Conservation (phyloP, 1,140 invertebrate genomes). For the Pararge aegeria region DNA sequence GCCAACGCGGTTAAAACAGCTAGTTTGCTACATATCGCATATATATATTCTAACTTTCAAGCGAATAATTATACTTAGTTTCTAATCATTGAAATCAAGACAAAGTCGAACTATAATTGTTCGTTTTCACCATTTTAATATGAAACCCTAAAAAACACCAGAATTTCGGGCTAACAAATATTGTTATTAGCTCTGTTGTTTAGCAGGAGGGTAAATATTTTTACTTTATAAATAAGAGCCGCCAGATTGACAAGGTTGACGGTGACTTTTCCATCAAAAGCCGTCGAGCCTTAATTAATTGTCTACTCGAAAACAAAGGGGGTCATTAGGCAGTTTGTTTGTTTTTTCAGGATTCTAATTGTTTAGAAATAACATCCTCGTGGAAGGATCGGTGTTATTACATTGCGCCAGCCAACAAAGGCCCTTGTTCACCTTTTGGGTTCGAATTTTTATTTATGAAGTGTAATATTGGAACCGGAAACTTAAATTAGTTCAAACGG, state of each 20-base stretch:
- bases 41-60: no score
- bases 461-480: background rate
- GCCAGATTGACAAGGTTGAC: constrained; percentile 5
- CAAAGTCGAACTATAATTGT: no score
- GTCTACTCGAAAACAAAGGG: constrained; percentile 21
- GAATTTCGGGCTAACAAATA: background rate
- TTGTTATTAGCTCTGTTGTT: background rate
- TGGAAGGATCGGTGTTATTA: constrained; percentile 13
- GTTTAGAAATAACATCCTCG: constrained; percentile 17
- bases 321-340: constrained; percentile 22
- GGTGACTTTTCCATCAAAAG: background rate
- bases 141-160: background rate
- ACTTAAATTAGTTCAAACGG: no score
- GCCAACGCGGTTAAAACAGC: no score
- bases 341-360: constrained; percentile 26
- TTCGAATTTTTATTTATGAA: constrained; percentile 10
- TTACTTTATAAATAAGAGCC: background rate
- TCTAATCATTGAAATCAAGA: no score
- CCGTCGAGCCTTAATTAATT: constrained; percentile 18
- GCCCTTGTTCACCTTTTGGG: constrained; percentile 15
- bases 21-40: no score
- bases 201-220: background rate
- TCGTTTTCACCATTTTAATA: background rate
- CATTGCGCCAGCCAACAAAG: constrained; percentile 13
- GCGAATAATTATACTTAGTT: no score